Evolutionary conservation across 2,888 invertebrate species (phyloP), one percentile per base, ranked within the genome.

Genomic region (Anthrax anthrax): DNA sequence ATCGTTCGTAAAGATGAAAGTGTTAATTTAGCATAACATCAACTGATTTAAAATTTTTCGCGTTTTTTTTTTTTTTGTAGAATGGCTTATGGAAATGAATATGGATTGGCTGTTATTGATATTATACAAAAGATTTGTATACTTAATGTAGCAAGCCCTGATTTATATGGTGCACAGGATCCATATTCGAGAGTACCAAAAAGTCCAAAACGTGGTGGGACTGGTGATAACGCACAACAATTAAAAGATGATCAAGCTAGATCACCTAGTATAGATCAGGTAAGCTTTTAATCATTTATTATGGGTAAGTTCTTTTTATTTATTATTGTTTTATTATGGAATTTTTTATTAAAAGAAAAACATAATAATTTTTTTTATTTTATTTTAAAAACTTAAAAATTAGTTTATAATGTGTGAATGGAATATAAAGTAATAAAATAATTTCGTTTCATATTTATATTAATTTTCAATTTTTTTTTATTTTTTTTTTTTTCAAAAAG

Each of bases 21-120:
- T 29, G 6, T 12, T 9, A 29, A 29, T 9, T 29, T 29, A 9
- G 6, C 29, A 29, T 29, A 29, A 29, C 29, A 29, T 9, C n/a
- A n/a, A n/a, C n/a, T n/a, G n/a, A n/a, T n/a, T n/a, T n/a, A n/a
- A n/a, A 12, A 4, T 32, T 12, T 32, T 32, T 32, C 3, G 9
- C 3, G 12, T 32, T 32, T 12, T 32, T 32, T 4, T 12, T 12
- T 12, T 32, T 32, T 54, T 68, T 70, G 39, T 71, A 96, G 96
- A 66, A 79, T 97, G 82, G 90, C 94, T 61, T 96, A 94, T 75
- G 96, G 96, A 60, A 95, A 91, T 67, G 95, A 96, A 72, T 84
- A 86, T 59, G 95, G 96, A 59, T 75, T 97, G 67, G 92, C 91
- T 66, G 83, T 97, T 70, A 81, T 94, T 63, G 97, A 97, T 75